Evolutionary conservation across 2,797 vertebrate genomes (phyloP).

Genomic region (Psittacula derbiana): DNA sequence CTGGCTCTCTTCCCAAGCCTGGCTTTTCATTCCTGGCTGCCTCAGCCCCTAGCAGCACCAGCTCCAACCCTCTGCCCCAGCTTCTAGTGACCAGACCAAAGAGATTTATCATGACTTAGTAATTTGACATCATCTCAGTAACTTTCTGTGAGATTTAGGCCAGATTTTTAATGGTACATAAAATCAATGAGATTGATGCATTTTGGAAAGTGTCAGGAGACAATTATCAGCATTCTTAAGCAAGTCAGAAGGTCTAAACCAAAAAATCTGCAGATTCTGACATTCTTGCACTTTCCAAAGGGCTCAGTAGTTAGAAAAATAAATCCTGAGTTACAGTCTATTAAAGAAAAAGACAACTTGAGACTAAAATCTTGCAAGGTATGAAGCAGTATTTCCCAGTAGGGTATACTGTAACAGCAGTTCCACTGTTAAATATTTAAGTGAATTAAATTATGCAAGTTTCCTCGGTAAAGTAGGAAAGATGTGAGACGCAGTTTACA

Average conservation of each 20-base stretch:
- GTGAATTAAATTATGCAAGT: background rate
- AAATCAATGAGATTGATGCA: background rate
- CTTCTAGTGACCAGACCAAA: background rate
- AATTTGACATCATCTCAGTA: background rate
- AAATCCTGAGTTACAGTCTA: background rate
- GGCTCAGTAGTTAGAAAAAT: background rate
- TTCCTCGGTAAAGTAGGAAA: background rate
- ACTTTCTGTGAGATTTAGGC: background rate
- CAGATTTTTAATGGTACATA: background rate
- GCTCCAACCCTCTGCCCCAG: background rate
- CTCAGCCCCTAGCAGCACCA: background rate
- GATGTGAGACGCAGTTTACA: background rate
- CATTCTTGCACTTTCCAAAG: background rate
- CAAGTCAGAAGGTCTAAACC: background rate
- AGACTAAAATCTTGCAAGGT: background rate
- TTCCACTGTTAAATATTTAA: background rate
- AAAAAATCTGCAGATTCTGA: background rate
- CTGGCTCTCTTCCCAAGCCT: accelerated
- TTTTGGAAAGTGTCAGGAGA: background rate
- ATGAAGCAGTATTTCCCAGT: background rate
- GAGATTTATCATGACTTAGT: background rate
- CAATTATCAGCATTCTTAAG: background rate
- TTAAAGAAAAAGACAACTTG: background rate
- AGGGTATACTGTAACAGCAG: background rate
- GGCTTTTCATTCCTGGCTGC: background rate